Evolutionary conservation across 2,113 vertebrate species (phyloP), one percentile per base, ranked within the genome.

Genomic region (Dicerorhinus sumatrensis): DNA sequence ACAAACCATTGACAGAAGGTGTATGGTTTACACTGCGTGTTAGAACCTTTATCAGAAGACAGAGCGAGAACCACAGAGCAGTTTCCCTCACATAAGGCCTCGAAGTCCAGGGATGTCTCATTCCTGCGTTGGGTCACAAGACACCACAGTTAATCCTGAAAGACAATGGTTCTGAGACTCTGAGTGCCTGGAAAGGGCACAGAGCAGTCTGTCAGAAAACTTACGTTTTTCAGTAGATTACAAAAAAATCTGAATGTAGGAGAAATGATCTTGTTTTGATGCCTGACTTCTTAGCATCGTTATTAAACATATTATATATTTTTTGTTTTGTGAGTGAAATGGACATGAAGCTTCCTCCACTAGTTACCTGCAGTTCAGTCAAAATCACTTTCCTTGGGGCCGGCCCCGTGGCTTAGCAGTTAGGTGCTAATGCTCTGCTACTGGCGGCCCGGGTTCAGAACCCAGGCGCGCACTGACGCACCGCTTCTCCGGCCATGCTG

Each of bases 21-120:
- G 0, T 6, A 1, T 12, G 1, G 10, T 1, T 13, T 3, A 2
- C 9, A 0, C 1, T 1, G 2, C 2, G n/a, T 17, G 27, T 17
- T 0, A n/a, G 58, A 81, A 3, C 21, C n/a, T 14, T n/a, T 13
- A 33, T 3, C 23, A 2, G 18, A 23, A 42, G 33, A n/a, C 10
- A 31, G 2, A 8, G 25, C 11, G 21, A 23, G 48, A 23, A 8
- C 27, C 20, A 5, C 56, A 39, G 12, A 13, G 27, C 2, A 3
- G 46, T 0, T 2, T n/a, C 70, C 60, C 11, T 2, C 14, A 2
- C 0, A 1, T 1, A 9, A 6, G 14, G 5, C 1, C 0, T 6
- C 27, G 1, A 14, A 3, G 0, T 27, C 33, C 27, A 9, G 16
- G 51, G 36, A 5, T 39, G 2, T 29, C 13, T 42, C 13, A 2